A percentile compares a stretch with the other conserved stretches of the same genome.
Conservation (phyloP, 2,797 vertebrate species). For the Chelidonichthys spinosus region DNA sequence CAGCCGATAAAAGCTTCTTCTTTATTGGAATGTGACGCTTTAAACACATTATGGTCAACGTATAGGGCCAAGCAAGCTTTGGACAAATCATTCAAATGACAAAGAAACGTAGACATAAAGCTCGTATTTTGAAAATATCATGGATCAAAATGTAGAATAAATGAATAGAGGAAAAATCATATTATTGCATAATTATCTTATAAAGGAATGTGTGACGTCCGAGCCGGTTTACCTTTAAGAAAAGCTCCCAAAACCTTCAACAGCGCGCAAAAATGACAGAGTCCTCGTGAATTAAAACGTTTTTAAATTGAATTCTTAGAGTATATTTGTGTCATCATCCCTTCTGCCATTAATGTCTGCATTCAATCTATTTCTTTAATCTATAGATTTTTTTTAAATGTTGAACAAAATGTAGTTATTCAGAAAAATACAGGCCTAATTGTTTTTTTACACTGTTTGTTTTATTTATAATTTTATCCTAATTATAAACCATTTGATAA, state of each 20-base stretch:
- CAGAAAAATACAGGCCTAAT: not conserved
- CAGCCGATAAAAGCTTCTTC: not conserved
- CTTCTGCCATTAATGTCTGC: not conserved
- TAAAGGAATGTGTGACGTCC: not conserved
- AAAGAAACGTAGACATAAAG: not conserved
- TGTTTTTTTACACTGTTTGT: not conserved
- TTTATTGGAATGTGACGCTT: not conserved
- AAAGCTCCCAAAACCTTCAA: not conserved
- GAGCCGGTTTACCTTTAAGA: not conserved
- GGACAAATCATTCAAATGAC: not conserved
- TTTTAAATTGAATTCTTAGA: not conserved
- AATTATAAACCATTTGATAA: not conserved
- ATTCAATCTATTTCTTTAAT: not conserved
- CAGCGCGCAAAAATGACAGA: not conserved
- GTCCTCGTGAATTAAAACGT: not conserved
- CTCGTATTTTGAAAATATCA: not conserved
- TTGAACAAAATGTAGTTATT: not conserved
- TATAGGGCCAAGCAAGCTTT: constrained; percentile 11
- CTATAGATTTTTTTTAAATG: not conserved
- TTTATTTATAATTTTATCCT: not conserved
- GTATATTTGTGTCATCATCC: not conserved
- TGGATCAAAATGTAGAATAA: not conserved
- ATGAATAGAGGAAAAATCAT: not conserved
- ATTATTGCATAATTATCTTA: not conserved
- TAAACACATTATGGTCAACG: not conserved